Percentiles rank a stretch among this genome's conserved stretches.
Evolutionary conservation across 2,888 invertebrate genomes (phyloP).

Genomic region (Drosophila nr. fundita): DNA sequence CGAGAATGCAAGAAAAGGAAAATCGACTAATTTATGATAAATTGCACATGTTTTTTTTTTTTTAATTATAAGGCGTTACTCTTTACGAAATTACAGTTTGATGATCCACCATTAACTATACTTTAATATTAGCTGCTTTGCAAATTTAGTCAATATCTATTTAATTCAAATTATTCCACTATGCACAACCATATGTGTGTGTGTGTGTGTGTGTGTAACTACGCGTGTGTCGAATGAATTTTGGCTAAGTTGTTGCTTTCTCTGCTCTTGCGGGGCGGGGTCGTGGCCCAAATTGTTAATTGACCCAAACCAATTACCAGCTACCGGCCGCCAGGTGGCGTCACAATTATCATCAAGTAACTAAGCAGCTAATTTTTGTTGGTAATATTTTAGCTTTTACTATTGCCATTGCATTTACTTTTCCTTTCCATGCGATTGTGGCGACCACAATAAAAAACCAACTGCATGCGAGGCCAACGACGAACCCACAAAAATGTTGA

Average conservation of each 20-base stretch:
- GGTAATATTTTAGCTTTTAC: slow-evolving; percentile 13
- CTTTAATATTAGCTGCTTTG: background rate
- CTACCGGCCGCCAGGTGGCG: slow-evolving; percentile 60
- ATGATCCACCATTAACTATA: background rate
- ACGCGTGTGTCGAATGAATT: slow-evolving; percentile 20
- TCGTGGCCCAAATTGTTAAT: slow-evolving; percentile 63
- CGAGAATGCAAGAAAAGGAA: background rate
- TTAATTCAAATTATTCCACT: background rate
- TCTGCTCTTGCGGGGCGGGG: slow-evolving; percentile 44
- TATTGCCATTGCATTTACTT: slow-evolving; percentile 25
- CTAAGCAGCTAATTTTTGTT: slow-evolving; percentile 13
- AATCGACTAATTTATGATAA: background rate
- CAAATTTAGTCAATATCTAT: background rate
- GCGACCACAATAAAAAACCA: slow-evolving; percentile 28
- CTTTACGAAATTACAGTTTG: background rate
- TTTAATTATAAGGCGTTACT: background rate
- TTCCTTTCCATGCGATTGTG: slow-evolving; percentile 27
- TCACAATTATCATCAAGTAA: slow-evolving; percentile 32
- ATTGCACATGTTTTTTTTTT: background rate
- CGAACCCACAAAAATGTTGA: slow-evolving; percentile 56
- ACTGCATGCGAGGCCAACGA: slow-evolving; percentile 27
- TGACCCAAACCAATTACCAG: slow-evolving; percentile 52
- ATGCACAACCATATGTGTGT: background rate
- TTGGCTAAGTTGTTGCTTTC: slow-evolving; percentile 39
- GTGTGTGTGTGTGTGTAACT: background rate